Evolutionary conservation across 2,888 invertebrate species (phyloP).

Genomic region (Crocallis elinguaria): DNA sequence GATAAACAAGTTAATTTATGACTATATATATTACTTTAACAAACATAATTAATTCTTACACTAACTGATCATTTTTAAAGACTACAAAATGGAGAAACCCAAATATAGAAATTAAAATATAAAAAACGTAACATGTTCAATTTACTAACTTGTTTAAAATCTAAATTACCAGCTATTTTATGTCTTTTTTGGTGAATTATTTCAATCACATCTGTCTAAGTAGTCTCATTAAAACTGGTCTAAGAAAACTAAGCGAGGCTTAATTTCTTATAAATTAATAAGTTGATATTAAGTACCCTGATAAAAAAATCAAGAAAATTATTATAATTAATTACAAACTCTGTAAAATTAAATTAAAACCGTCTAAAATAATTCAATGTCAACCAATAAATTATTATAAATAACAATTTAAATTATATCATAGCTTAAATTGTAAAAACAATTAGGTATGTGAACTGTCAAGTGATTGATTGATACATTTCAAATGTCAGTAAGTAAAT

Average conservation of each 20-base stretch:
- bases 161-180: slow-evolving; percentile 15
- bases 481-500: not conserved
- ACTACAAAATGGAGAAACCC: slow-evolving; percentile 8
- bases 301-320: slow-evolving; percentile 15
- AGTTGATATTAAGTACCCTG: slow-evolving; percentile 16
- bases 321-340: not conserved
- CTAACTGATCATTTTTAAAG: not conserved
- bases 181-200: slow-evolving; percentile 34
- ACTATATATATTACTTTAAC: not conserved
- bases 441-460: too few relatives aligned
- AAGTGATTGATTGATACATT: too few relatives aligned
- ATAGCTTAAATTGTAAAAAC: too few relatives aligned
- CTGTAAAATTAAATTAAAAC: slow-evolving; percentile 1
- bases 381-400: too few relatives aligned
- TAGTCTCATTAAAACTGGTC: slow-evolving; percentile 37
- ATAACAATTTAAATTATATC: too few relatives aligned
- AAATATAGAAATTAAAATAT: slow-evolving; percentile 3
- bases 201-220: slow-evolving; percentile 27
- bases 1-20: not conserved
- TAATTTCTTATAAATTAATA: slow-evolving; percentile 29
- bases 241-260: slow-evolving; percentile 38
- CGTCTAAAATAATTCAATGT: too few relatives aligned
- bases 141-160: slow-evolving; percentile 19
- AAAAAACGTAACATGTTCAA: slow-evolving; percentile 21
- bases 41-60: not conserved